phyloP scores from a whole-genome alignment of 2,888 invertebrate genomes.

The Ceratothoa steindachneri region DNA sequence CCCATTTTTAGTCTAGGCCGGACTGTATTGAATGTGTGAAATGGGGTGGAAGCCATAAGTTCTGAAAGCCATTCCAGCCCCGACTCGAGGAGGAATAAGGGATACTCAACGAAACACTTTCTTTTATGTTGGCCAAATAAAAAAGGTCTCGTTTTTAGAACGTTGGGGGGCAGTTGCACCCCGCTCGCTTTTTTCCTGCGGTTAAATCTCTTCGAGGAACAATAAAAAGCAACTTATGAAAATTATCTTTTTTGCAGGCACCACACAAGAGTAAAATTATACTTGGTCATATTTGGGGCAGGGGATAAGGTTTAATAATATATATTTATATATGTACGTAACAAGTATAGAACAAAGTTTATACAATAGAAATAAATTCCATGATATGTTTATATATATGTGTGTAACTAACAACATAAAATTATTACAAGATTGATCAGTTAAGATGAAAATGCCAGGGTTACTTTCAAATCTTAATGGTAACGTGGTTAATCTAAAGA shows the following conservation, averaged over 20 bases:
- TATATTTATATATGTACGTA: not conserved
- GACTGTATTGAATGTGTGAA: too few relatives aligned
- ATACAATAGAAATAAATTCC: not conserved
- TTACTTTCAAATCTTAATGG: not conserved
- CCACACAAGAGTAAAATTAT: not conserved
- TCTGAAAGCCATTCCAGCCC: too few relatives aligned
- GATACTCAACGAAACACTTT: too few relatives aligned
- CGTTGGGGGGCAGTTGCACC: too few relatives aligned
- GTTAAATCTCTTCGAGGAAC: too few relatives aligned
- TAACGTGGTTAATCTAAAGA: not conserved
- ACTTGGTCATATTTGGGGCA: not conserved
- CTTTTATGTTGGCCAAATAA: too few relatives aligned
- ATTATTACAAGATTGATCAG: not conserved
- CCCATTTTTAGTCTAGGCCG: too few relatives aligned
- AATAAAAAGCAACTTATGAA: not conserved
- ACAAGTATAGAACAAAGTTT: not conserved
- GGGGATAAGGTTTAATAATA: not conserved
- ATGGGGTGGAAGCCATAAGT: too few relatives aligned
- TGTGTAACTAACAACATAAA: not conserved
- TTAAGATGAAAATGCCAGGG: too few relatives aligned
- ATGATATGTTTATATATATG: not conserved
- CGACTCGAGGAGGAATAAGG: too few relatives aligned
- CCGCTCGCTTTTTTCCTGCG: too few relatives aligned
- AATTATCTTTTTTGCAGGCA: not conserved
- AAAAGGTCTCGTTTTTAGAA: too few relatives aligned